These are phyloP conservation scores for Benitochromis conjunctus DNA, from an alignment of 2,113 vertebrate genomes.

Conservation along the genomic window DNA sequence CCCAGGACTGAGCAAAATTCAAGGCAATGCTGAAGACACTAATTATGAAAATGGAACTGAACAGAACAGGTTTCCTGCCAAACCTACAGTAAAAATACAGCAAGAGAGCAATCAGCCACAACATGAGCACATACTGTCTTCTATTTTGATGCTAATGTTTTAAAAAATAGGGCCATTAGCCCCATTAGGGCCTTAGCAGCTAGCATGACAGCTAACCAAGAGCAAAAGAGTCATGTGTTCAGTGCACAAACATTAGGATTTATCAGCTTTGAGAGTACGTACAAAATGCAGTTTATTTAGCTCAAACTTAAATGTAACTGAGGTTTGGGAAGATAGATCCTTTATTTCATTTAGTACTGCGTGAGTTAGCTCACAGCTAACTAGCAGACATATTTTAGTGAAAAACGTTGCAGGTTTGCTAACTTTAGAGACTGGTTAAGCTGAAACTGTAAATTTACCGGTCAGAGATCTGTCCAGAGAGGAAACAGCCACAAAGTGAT, in stretches of 20 bases:
- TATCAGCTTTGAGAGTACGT: not conserved
- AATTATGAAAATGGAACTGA: not conserved
- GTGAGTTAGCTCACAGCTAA: not conserved
- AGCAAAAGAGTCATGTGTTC: not conserved
- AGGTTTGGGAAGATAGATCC: not conserved
- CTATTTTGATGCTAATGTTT: not conserved
- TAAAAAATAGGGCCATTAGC: not conserved
- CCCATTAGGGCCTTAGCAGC: not conserved
- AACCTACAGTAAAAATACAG: constrained; percentile 13
- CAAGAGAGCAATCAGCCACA: not conserved
- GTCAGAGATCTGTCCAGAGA: constrained; percentile 51
- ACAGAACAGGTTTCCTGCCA: constrained; percentile 51
- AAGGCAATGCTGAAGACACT: constrained; percentile 10
- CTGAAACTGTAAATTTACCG: constrained; percentile 1
- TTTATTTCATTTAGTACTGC: not conserved
- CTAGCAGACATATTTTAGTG: not conserved
- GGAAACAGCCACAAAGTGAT: constrained; percentile 22
- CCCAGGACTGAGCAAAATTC: constrained; percentile 32
- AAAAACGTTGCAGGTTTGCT: not conserved
- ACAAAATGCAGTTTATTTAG: not conserved
- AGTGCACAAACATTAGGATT: not conserved
- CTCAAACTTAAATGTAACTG: not conserved
- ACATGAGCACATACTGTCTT: not conserved
- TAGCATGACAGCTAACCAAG: not conserved
- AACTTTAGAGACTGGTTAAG: not conserved